Conservation (phyloP, 2,113 vertebrate species). For the Pampusana beccarii region DNA sequence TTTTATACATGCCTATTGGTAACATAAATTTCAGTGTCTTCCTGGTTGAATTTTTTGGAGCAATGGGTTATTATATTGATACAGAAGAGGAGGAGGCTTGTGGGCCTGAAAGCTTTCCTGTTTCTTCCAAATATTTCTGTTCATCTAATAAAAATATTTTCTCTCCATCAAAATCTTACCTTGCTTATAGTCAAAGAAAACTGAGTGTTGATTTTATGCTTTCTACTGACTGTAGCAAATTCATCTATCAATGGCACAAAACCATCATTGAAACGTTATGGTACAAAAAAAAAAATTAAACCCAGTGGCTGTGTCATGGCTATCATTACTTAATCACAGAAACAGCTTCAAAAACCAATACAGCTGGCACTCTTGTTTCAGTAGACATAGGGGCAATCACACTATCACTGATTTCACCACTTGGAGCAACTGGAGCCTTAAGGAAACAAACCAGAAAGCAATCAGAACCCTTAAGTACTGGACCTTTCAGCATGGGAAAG, state of each 20-base stretch:
- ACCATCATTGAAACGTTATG: background rate
- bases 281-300: background rate
- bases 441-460: background rate
- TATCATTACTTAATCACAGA: background rate
- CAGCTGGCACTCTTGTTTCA: background rate
- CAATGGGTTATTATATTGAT: background rate
- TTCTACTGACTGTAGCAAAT: background rate
- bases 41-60: background rate
- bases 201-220: background rate
- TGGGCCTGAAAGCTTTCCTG: background rate
- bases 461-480: fast-evolving
- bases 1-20: background rate
- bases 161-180: background rate
- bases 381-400: background rate
- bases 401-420: background rate
- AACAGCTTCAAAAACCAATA: background rate
- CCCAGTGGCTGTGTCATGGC: background rate
- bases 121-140: background rate
- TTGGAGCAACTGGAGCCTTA: background rate
- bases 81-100: background rate
- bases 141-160: background rate
- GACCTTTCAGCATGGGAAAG: background rate
- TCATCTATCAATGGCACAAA: background rate
- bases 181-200: background rate
- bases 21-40: background rate